Percentiles rank a stretch among this genome's conserved stretches.
Conservation (phyloP, 2,113 vertebrate species). For the Vireo altiloquus region DNA sequence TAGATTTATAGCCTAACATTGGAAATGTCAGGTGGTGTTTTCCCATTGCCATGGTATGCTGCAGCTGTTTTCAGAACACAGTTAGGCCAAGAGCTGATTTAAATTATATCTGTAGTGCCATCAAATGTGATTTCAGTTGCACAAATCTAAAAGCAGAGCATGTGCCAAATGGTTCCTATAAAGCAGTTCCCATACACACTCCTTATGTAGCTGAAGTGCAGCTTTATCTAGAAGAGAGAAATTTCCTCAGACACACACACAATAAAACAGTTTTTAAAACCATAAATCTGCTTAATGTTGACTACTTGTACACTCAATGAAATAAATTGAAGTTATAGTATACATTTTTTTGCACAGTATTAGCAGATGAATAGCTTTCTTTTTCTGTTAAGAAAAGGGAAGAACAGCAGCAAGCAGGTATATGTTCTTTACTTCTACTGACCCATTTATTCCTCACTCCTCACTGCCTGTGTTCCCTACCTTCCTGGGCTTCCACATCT, state of each 20-base stretch:
- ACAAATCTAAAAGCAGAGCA: background rate
- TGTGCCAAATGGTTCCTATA: background rate
- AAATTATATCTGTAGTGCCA: background rate
- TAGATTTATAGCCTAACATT: background rate
- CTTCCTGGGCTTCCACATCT: background rate
- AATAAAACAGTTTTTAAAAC: background rate
- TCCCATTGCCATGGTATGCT: background rate
- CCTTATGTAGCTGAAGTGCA: background rate
- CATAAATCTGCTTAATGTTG: background rate
- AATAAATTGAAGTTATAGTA: background rate
- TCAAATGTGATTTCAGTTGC: background rate
- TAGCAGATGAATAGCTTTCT: background rate
- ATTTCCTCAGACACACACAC: background rate
- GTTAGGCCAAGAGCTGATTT: background rate
- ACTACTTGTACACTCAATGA: background rate
- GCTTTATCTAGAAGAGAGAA: background rate
- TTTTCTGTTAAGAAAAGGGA: background rate
- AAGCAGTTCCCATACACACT: background rate
- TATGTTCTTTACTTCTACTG: background rate
- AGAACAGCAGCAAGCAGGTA: background rate
- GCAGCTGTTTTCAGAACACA: background rate
- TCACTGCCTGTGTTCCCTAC: background rate
- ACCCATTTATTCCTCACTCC: background rate
- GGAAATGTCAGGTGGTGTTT: background rate
- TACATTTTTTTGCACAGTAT: background rate